phyloP scores from a whole-genome alignment of 2,797 vertebrate species.

The Enteromius mattozi region DNA sequence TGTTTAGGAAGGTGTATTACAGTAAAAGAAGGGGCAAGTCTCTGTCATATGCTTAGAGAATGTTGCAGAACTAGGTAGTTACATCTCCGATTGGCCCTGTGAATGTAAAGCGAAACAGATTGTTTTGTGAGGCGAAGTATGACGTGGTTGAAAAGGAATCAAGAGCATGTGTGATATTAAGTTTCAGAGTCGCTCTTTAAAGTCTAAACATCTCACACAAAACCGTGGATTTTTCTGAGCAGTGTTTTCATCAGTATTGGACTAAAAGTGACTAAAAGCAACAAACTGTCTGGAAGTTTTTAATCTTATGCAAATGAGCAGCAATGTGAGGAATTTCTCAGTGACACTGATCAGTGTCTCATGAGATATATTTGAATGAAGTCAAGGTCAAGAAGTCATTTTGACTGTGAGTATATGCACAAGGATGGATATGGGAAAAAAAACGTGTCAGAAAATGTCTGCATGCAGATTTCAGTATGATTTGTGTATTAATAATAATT shows the following conservation, averaged over 20 bases:
- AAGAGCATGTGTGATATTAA: background rate
- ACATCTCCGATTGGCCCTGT: background rate
- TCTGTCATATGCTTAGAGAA: background rate
- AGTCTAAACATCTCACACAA: background rate
- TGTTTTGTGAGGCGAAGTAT: slow-evolving; percentile 12
- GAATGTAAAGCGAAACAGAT: slow-evolving; percentile 21
- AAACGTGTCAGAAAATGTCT: background rate
- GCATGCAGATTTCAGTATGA: background rate
- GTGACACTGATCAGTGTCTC: background rate
- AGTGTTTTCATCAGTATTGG: background rate
- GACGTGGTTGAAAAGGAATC: background rate
- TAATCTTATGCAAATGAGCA: background rate
- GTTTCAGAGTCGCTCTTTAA: slow-evolving; percentile 3
- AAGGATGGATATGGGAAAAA: background rate
- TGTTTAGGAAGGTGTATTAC: background rate
- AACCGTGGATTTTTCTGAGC: background rate
- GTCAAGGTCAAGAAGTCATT: background rate
- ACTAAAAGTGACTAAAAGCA: background rate
- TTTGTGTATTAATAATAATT: background rate
- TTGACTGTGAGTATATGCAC: background rate
- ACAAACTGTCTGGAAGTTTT: background rate
- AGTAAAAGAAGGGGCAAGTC: background rate
- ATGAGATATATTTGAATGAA: background rate
- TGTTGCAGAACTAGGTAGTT: slow-evolving; percentile 6
- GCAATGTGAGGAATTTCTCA: background rate